phyloP scores from a whole-genome alignment of 2,113 vertebrate species.

The Osmerus eperlanus region DNA sequence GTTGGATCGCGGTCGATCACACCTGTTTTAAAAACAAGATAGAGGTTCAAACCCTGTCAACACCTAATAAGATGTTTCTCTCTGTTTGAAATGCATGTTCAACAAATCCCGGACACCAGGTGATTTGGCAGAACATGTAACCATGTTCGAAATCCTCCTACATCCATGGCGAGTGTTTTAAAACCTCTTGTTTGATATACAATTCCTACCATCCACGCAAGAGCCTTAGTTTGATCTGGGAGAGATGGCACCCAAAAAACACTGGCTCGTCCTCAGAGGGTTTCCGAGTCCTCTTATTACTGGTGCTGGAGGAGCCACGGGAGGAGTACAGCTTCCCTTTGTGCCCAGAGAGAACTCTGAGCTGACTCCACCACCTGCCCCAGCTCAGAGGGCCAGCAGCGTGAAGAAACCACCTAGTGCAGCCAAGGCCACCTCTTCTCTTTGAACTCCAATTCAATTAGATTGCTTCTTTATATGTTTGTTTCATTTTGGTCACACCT shows the following conservation, averaged over 20 bases:
- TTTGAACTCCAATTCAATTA: conserved; percentile 75
- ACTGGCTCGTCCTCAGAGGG: conserved; percentile 33
- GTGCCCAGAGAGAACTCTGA: conserved; percentile 44
- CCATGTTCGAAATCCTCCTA: conserved; percentile 41
- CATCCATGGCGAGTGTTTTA: conserved; percentile 44
- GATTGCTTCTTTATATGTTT: conserved; percentile 68
- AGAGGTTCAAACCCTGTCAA: conserved; percentile 42
- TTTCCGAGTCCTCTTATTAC: too few relatives aligned
- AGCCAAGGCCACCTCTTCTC: conserved; percentile 55
- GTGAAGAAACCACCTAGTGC: conserved; percentile 45
- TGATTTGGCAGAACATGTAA: conserved; percentile 47
- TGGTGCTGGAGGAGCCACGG: conserved; percentile 27
- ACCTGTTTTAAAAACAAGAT: conserved; percentile 31
- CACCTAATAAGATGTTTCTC: conserved; percentile 41
- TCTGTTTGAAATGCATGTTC: conserved; percentile 37
- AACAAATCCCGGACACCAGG: conserved; percentile 41
- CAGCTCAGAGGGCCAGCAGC: conserved; percentile 62
- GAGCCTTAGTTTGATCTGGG: conserved; percentile 69
- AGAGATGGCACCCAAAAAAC: conserved; percentile 57
- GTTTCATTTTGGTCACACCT: conserved; percentile 73
- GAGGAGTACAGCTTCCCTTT: conserved; percentile 49
- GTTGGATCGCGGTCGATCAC: too few relatives aligned
- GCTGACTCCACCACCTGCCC: conserved; percentile 55
- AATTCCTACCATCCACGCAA: conserved; percentile 59
- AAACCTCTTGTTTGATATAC: conserved; percentile 57